Percentiles rank a stretch among this genome's conserved stretches.
phyloP scores from a whole-genome alignment of 2,113 vertebrate genomes.

The Apodemus speciosus region DNA sequence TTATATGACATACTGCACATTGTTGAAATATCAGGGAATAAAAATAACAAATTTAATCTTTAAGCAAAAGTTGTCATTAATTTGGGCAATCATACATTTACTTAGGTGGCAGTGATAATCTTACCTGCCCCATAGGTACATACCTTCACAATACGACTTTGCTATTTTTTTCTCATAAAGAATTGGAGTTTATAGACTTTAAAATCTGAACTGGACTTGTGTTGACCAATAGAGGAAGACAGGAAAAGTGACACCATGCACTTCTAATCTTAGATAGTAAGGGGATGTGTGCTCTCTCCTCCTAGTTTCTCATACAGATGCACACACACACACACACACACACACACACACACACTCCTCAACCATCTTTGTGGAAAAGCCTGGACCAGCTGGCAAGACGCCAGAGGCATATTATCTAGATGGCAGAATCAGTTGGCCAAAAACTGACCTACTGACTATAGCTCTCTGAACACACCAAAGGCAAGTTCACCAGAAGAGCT shows the following conservation, averaged over 20 bases:
- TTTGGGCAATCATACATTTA: not conserved
- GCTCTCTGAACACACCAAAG: not conserved
- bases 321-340: too few species aligned
- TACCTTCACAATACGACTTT: not conserved
- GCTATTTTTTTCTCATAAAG: not conserved
- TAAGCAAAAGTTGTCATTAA: not conserved
- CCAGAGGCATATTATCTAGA: not conserved
- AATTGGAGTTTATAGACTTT: not conserved
- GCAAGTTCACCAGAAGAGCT: not conserved
- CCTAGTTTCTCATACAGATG: not conserved
- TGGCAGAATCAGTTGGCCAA: not conserved
- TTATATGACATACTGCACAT: not conserved
- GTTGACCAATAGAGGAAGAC: not conserved
- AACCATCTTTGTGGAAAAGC: not conserved
- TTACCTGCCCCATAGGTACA: not conserved
- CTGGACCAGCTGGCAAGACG: not conserved
- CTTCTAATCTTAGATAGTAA: not conserved
- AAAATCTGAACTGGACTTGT: not conserved
- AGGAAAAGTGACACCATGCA: not conserved
- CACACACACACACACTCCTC: not conserved
- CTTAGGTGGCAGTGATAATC: not conserved
- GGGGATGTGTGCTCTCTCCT: not conserved
- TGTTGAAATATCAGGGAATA: conserved; percentile 21
- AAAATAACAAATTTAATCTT: conserved; percentile 22
- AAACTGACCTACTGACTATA: not conserved